Evolutionary conservation across 30 jellyfish, hydroid and myxozoan genomes (phyloP).

Genomic region (Aurelia coerulea): DNA sequence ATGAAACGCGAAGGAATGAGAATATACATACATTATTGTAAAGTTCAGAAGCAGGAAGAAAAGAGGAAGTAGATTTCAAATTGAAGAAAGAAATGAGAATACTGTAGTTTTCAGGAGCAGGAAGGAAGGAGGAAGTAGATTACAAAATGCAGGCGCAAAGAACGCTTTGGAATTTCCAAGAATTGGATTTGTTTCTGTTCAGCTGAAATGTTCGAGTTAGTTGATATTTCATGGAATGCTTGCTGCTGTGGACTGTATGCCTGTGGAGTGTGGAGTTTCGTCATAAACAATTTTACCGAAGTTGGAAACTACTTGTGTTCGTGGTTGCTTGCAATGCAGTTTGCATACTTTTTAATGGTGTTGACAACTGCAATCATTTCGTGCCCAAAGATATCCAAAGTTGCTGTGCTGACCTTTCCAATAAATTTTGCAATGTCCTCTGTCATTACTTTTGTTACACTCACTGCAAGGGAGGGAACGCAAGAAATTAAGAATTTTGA

Average conservation of each 20-base stretch:
- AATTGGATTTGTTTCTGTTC: too few species aligned
- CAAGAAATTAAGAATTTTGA: conserved; percentile 9
- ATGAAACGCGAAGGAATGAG: too few species aligned
- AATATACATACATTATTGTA: too few species aligned
- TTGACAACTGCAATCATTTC: neutral
- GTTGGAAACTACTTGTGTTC: conserved; percentile 38
- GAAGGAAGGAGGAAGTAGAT: too few species aligned
- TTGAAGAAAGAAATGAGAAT: too few species aligned
- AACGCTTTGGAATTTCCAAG: too few species aligned
- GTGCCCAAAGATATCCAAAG: neutral
- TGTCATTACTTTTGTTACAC: conserved; percentile 16
- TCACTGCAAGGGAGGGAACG: conserved; percentile 25
- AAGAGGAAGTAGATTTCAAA: too few species aligned
- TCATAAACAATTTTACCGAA: neutral
- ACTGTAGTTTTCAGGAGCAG: too few species aligned
- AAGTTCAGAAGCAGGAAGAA: too few species aligned
- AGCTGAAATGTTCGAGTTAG: too few species aligned
- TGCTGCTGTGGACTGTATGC: conserved; percentile 36
- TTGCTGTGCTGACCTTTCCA: conserved; percentile 17
- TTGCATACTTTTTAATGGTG: conserved; percentile 5
- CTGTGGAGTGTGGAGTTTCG: conserved; percentile 52
- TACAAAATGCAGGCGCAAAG: too few species aligned
- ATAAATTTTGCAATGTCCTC: conserved; percentile 48
- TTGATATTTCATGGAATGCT: conserved; percentile 23
- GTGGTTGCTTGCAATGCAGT: conserved; percentile 45